phyloP scores from a whole-genome alignment of 2,797 vertebrate species.

The Capromys pilorides region DNA sequence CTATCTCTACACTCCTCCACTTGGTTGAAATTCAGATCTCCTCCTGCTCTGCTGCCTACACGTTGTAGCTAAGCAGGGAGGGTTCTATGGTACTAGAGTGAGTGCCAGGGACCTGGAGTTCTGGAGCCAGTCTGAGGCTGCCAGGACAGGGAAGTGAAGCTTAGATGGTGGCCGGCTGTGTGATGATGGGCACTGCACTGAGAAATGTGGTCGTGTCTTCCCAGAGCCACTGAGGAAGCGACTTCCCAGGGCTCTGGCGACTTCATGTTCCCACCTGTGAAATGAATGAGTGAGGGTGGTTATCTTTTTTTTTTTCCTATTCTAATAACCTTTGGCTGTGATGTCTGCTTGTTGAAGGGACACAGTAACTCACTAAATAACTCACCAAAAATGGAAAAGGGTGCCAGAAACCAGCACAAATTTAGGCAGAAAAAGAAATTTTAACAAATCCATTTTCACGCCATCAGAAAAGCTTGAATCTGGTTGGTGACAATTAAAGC shows the following conservation, averaged over 20 bases:
- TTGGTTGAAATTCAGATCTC: background rate
- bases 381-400: background rate
- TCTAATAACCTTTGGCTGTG: background rate
- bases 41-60: background rate
- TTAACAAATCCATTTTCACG: background rate
- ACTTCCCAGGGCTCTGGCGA: background rate
- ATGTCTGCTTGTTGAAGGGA: background rate
- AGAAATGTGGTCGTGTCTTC: background rate
- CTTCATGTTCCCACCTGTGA: background rate
- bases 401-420: background rate
- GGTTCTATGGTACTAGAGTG: background rate
- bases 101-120: too few relatives aligned
- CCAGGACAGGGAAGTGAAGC: background rate
- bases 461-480: background rate
- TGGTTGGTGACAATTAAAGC: background rate
- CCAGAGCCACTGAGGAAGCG: background rate
- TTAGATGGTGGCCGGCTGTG: background rate
- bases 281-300: background rate
- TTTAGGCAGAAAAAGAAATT: background rate
- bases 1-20: background rate
- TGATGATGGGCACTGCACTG: background rate
- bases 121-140: background rate
- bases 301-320: background rate
- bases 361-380: background rate
- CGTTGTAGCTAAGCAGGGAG: background rate